phyloP scores from a whole-genome alignment of 2,113 vertebrate species.

The Danionella cerebrum region DNA sequence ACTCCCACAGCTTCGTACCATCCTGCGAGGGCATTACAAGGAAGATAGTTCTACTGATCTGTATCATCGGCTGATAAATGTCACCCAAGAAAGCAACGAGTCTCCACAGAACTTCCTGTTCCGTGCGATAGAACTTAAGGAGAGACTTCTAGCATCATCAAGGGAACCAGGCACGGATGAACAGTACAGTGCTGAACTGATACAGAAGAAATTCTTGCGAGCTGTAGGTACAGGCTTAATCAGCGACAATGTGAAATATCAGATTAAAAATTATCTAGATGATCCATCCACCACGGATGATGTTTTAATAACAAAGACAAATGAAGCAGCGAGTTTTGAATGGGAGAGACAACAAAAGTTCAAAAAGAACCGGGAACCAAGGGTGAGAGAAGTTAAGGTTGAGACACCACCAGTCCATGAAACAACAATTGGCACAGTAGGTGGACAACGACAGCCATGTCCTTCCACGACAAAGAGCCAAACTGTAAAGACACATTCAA shows the following conservation, averaged over 20 bases:
- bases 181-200: slow-evolving; percentile 24
- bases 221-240: slow-evolving; percentile 5
- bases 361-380: too few species aligned
- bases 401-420: too few species aligned
- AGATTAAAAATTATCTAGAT: slow-evolving; percentile 29
- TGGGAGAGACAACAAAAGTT: slow-evolving; percentile 37
- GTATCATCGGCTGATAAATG: too few species aligned
- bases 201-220: slow-evolving; percentile 27
- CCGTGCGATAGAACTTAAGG: slow-evolving; percentile 12
- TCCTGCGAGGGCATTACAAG: too few species aligned
- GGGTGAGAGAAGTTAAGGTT: too few species aligned
- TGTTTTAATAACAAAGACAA: slow-evolving; percentile 25
- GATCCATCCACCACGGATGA: slow-evolving; percentile 8
- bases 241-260: slow-evolving; percentile 32
- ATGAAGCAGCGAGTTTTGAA: slow-evolving; percentile 34
- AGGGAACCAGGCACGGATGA: slow-evolving; percentile 21
- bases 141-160: slow-evolving; percentile 15
- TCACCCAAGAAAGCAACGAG: too few species aligned
- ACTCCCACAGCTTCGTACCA: too few species aligned
- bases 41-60: too few species aligned
- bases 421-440: too few species aligned
- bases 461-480: too few species aligned
- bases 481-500: too few species aligned
- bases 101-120: slow-evolving; percentile 8
- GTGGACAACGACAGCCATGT: too few species aligned